phyloP scores from a whole-genome alignment of 37 sponge, comb jelly and placozoan genomes.

The Agelas oroides region DNA sequence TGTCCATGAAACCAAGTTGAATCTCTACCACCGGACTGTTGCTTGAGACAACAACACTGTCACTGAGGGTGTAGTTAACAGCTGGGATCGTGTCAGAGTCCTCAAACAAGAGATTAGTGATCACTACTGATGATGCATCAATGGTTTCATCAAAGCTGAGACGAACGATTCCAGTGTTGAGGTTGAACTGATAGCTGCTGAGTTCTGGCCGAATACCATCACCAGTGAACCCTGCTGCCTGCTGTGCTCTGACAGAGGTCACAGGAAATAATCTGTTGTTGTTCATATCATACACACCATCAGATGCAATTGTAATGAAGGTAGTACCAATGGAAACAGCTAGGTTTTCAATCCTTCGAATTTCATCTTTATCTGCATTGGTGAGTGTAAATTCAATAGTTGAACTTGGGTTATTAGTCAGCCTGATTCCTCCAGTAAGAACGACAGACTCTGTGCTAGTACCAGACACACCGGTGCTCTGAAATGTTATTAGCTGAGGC shows the following conservation, averaged over 20 bases:
- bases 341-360: slow-evolving; percentile 48
- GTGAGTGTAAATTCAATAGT: slow-evolving; percentile 57
- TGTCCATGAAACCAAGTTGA: slow-evolving; percentile 64
- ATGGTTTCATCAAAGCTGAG: slow-evolving; percentile 89
- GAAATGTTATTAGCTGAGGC: slow-evolving; percentile 66
- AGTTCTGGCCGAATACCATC: slow-evolving; percentile 71
- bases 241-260: slow-evolving; percentile 61
- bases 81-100: slow-evolving; percentile 6
- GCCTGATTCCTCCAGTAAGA: slow-evolving; percentile 62
- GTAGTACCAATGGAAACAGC: slow-evolving; percentile 59
- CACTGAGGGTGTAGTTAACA: slow-evolving; percentile 59
- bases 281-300: slow-evolving; percentile 86
- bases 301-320: slow-evolving; percentile 82
- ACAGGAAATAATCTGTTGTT: slow-evolving; percentile 75
- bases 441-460: slow-evolving; percentile 29
- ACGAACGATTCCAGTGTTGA: slow-evolving; percentile 69
- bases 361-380: slow-evolving; percentile 53
- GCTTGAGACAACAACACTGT: slow-evolving; percentile 60
- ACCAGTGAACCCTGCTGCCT: slow-evolving; percentile 51
- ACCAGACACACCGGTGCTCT: slow-evolving; percentile 15
- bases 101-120: slow-evolving; percentile 38
- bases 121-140: slow-evolving; percentile 62
- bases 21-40: slow-evolving; percentile 74
- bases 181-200: slow-evolving; percentile 63
- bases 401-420: slow-evolving; percentile 35